These are phyloP conservation scores for Luffia ferchaultella DNA, from an alignment of 2,888 invertebrate genomes.

Conservation along the genomic window DNA sequence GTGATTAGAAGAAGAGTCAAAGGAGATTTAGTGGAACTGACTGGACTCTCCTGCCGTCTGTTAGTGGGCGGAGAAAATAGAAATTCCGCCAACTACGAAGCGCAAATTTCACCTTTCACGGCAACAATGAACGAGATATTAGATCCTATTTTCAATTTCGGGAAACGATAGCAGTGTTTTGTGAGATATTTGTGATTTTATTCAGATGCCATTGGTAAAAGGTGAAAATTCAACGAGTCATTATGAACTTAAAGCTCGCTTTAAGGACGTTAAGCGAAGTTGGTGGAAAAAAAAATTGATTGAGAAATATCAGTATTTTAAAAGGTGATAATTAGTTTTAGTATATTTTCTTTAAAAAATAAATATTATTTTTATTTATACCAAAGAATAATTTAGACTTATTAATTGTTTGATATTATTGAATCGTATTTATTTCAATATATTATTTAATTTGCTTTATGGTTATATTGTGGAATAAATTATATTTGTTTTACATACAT, in stretches of 20 bases:
- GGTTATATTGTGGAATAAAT: not conserved
- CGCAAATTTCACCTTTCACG: conserved; percentile 56
- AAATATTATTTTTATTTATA: no score
- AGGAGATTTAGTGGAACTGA: conserved; percentile 42
- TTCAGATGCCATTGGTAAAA: no score
- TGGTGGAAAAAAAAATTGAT: no score
- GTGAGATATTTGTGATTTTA: conserved; percentile 12
- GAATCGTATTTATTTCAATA: not conserved
- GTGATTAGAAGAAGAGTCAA: conserved; percentile 36
- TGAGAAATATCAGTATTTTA: no score
- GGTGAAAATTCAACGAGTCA: no score
- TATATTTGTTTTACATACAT: not conserved
- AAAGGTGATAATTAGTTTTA: no score
- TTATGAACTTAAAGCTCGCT: no score
- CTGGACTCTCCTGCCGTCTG: conserved; percentile 39
- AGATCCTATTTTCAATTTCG: conserved; percentile 54
- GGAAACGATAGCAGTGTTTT: conserved; percentile 41
- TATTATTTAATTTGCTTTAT: not conserved
- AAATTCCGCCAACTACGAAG: conserved; percentile 34
- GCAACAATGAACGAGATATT: conserved; percentile 55
- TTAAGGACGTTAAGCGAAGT: no score
- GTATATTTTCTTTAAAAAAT: no score
- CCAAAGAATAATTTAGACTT: no score
- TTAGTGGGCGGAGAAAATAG: conserved; percentile 47
- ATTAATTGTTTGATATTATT: no score